Base-by-base conservation (phyloP, 1,140 invertebrate genomes). In the Drosophila chauvacae region DNA sequence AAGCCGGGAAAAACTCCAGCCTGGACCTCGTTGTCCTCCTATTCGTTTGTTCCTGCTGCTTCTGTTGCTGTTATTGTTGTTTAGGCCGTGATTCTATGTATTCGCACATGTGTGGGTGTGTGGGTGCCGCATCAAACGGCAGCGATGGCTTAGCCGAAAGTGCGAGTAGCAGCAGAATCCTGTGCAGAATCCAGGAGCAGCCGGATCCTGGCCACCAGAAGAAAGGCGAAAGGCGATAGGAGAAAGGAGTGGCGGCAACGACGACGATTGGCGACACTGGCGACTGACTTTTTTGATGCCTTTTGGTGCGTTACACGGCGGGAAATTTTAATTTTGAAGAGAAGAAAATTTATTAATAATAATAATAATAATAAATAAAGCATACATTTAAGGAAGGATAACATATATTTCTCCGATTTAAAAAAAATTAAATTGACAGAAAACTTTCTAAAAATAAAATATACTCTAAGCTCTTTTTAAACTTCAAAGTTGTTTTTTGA, bases 111-210 rank as follows among this genome's bases (percentile, higher is more conserved):
- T 45, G 10, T 26, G 57, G 45, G 18, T 47, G 20, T 48, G 23
- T 37, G 35, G 35, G 72, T 83, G 77, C 84, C 74, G 69, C 75
- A 88, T 77, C 80, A 80, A 80, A 63, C 63, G 45, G 57, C 70
- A 70, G 62, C 77, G 56, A 47, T 65, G 69, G 78, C 83, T 87
- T 87, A 86, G 61, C 83, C 79, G 66, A 79, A 77, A 86, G 79
- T 76, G 82, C 83, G 65, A 86, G 80, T 79, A 88, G 75, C 47
- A 66, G 55, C 41, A 59, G 58, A 60, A 42, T 57, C 35, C 58
- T 47, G 39, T 39, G 11, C 61, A 53, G 63, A 64, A 48, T 7
- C 60, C 47, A 56, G 61, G 44, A 68, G 39, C 39, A 64, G 50
- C 28, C 28, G 55, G 47, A 73, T 58, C 39, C 72, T 56, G 53